A percentile compares a stretch with the other conserved stretches of the same genome.
phyloP scores from a whole-genome alignment of 2,113 vertebrate genomes.

The Sterrhoptilus dennistouni region DNA sequence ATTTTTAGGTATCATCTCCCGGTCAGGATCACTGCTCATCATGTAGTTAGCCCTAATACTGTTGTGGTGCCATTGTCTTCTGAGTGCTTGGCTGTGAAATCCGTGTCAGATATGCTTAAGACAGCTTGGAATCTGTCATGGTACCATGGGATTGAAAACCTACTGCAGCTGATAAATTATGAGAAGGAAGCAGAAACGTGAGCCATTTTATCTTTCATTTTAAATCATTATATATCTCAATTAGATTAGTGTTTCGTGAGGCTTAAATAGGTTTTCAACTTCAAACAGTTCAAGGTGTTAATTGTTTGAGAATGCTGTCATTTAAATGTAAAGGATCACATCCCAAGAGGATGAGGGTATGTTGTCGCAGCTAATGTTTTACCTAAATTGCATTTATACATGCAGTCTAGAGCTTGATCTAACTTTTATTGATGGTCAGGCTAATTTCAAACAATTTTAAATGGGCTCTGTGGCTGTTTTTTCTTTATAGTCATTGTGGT shows the following conservation, averaged over 20 bases:
- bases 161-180: slow-evolving; percentile 64
- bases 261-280: not conserved
- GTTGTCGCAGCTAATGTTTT: not conserved
- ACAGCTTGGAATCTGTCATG: slow-evolving; percentile 90
- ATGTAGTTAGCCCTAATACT: slow-evolving; percentile 89
- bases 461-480: not conserved
- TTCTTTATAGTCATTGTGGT: not conserved
- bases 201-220: slow-evolving; percentile 42
- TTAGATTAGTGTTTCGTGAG: not conserved
- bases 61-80: slow-evolving; percentile 79
- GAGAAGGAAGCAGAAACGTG: slow-evolving; percentile 72
- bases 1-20: slow-evolving; percentile 86
- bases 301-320: not conserved
- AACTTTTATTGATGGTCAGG: not conserved
- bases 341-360: not conserved
- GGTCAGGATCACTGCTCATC: slow-evolving; percentile 78
- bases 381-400: not conserved
- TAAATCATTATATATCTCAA: not conserved
- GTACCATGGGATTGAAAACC: slow-evolving; percentile 83
- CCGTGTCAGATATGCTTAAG: slow-evolving; percentile 83
- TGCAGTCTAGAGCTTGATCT: not conserved
- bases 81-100: slow-evolving; percentile 77
- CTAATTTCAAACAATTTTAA: not conserved
- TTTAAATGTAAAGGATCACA: not conserved
- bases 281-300: not conserved